phyloP scores from a whole-genome alignment of 2,113 vertebrate genomes.

The Neotoma lepida region DNA sequence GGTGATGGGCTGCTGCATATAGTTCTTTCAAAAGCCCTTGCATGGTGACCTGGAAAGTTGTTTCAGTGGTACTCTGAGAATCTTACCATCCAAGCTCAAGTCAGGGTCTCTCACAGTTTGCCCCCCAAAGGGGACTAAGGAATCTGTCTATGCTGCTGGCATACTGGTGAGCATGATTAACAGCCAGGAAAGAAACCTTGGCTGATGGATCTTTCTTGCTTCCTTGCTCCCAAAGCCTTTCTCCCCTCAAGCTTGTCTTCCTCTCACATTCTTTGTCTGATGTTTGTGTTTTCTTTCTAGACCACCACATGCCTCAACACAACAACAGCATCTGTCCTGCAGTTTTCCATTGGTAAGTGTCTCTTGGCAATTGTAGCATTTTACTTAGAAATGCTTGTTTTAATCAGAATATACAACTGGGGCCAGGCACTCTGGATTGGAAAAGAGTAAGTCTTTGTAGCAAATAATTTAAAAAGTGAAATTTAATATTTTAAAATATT shows the following conservation, averaged over 20 bases:
- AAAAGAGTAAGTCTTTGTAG: neutral
- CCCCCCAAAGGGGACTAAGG: neutral
- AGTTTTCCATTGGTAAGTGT: conserved; percentile 97
- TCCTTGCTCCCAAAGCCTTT: neutral
- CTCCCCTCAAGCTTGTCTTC: neutral
- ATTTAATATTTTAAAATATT: neutral
- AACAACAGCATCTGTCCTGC: conserved; percentile 95
- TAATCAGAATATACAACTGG: neutral
- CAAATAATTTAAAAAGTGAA: conserved; percentile 44
- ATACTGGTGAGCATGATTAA: neutral
- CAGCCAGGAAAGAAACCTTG: neutral
- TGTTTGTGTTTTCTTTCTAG: conserved; percentile 84
- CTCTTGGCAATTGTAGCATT: conserved; percentile 45
- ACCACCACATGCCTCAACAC: conserved; percentile 94
- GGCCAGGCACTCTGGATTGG: conserved; percentile 39
- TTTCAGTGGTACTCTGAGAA: neutral
- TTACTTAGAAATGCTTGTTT: conserved; percentile 59
- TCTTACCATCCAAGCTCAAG: neutral
- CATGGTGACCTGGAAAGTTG: neutral
- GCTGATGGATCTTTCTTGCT: neutral
- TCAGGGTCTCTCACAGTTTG: neutral
- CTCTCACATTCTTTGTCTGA: neutral
- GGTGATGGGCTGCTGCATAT: accelerated
- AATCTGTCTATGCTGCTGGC: neutral
- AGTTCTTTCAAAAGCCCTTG: neutral